These are phyloP conservation scores for Hesperophylax magnus DNA, from an alignment of 1,140 invertebrate species.

Conservation along the genomic window DNA sequence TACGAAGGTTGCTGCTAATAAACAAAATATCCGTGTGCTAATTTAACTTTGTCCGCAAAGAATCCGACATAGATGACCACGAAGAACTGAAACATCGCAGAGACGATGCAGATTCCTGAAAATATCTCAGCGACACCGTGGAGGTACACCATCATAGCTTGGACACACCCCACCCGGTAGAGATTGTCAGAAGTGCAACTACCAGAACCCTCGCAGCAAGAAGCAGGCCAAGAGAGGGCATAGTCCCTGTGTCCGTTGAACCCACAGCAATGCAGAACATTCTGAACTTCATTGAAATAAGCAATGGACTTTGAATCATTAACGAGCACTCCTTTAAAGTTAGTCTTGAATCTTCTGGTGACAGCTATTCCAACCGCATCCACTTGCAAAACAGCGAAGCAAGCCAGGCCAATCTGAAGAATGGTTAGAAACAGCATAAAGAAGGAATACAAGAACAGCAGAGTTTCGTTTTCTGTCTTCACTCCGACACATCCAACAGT, in stretches of 20 bases:
- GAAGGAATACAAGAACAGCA: constrained; percentile 33
- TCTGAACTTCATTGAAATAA: not conserved
- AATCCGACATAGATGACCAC: constrained; percentile 30
- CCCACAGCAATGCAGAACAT: constrained; percentile 5
- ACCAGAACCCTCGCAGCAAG: not conserved
- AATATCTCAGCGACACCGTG: constrained; percentile 18
- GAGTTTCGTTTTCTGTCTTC: constrained; percentile 12
- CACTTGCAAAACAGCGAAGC: constrained; percentile 29
- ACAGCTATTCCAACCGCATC: not conserved
- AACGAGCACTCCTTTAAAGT: not conserved
- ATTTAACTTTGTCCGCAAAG: constrained; percentile 35
- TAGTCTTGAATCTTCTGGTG: not conserved
- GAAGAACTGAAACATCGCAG: constrained; percentile 13
- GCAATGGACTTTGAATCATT: not conserved
- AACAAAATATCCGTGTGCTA: not conserved
- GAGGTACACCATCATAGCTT: not conserved
- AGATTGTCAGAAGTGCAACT: not conserved
- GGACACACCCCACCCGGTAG: constrained; percentile 4
- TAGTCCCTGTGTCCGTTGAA: not conserved
- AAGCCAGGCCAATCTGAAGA: constrained; percentile 9
- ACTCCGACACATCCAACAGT: constrained; percentile 17
- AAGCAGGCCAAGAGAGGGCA: not conserved
- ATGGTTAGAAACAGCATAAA: constrained; percentile 27
- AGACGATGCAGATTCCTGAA: constrained; percentile 21
- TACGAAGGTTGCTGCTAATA: too few species aligned